Base-by-base conservation (phyloP, 2,888 invertebrate genomes). In the Aspidiotus rigidus region DNA sequence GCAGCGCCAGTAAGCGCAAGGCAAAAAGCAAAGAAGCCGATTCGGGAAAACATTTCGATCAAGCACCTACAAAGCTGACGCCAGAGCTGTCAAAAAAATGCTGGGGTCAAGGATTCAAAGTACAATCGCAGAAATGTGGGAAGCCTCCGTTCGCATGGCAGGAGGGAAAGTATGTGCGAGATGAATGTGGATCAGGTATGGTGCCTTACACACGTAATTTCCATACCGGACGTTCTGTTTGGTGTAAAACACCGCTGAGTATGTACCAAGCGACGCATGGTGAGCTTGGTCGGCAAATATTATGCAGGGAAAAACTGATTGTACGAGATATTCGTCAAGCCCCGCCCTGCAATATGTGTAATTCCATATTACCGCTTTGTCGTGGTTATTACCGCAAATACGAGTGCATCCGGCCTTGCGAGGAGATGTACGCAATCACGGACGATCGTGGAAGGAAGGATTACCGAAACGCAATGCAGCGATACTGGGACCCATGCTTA, bases 241-340 rank as follows among this genome's bases (percentile, higher is more conserved):
- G 66, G 66, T 66, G 66, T 13, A 44, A 9, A 7, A 66, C 66
- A 42, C 66, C 66, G 49, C 49, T 66, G 2, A 57, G 42, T 49
- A 66, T 66, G 66, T 66, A 66, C 53, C 66, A 66, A 49, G 66
- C 66, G 59, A 66, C 66, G 28, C 57, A 59, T 59, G 66, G 66
- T 44, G 66, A 66, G 44, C n/a, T 66, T 39, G 66, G 66, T 28
- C 44, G 66, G 2, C 44, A 66, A 39, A 66, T 66, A 44, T 59
- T 66, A 53, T 66, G 66, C 42, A 42, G 66, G n/a, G 66, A 66
- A 15, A 66, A 57, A 39, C 28, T 44, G 17, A 49, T 66, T 9
- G n/a, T 59, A 8, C 16, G 66, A 44, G 59, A 66, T 15, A 44
- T 66, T 16, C 57, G 49, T n/a, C 66, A 57, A 10, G 66, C 15